Evolutionary conservation across 2,113 vertebrate species (phyloP).

Genomic region (Orientallactaga bullata): DNA sequence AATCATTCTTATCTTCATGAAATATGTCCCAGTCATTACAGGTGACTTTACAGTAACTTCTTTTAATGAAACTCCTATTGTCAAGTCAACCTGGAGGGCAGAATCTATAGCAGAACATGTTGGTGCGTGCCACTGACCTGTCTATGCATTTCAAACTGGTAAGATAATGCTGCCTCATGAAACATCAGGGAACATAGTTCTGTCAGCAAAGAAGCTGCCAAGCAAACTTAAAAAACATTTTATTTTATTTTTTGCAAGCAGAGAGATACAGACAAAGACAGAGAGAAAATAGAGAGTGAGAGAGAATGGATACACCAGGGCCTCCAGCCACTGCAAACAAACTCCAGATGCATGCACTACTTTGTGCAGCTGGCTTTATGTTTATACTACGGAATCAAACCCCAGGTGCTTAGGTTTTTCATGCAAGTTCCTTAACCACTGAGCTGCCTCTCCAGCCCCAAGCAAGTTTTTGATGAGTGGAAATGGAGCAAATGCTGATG

Average conservation of each 20-base stretch:
- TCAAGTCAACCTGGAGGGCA: neutral
- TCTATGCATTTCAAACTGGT: neutral
- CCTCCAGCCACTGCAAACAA: no score
- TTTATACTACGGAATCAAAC: no score
- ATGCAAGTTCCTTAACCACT: no score
- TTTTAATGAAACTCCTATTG: constrained; percentile 16
- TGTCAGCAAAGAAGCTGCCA: constrained; percentile 7
- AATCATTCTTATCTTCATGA: constrained; percentile 6
- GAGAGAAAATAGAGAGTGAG: no score
- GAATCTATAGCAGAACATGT: neutral
- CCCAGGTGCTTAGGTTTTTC: no score
- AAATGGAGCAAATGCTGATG: neutral
- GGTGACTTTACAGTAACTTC: neutral
- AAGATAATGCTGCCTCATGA: neutral
- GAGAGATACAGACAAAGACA: no score
- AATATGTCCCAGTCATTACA: neutral
- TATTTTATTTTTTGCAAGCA: no score
- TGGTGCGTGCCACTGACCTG: neutral
- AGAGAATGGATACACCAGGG: no score
- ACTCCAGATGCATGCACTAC: no score
- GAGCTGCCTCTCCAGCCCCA: no score
- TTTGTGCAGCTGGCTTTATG: no score
- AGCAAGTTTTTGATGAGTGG: constrained; percentile 9
- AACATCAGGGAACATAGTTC: neutral
- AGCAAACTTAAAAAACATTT: no score